phyloP scores from a whole-genome alignment of 2,797 vertebrate genomes.

The Aphelocoma californica region DNA sequence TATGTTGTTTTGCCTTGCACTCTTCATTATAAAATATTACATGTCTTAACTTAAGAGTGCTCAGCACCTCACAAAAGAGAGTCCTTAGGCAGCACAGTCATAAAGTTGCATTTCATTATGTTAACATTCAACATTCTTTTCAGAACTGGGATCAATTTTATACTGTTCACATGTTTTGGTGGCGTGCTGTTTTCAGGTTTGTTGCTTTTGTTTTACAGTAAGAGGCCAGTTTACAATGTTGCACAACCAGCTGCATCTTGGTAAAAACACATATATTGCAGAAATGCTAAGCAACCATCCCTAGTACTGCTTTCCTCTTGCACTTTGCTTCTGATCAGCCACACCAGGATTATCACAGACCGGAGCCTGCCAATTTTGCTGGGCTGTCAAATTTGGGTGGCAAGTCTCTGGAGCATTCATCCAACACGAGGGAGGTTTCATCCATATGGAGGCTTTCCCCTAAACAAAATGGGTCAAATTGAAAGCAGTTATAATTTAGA shows the following conservation, averaged over 20 bases:
- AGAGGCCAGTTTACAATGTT: not conserved
- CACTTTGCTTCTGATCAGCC: not conserved
- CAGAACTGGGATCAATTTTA: not conserved
- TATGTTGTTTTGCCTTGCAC: not conserved
- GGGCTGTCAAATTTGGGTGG: not conserved
- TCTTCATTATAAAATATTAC: not conserved
- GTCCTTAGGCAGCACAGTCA: not conserved
- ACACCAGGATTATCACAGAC: not conserved
- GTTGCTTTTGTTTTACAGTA: not conserved
- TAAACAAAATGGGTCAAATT: not conserved
- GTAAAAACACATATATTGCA: not conserved
- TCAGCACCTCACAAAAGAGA: not conserved
- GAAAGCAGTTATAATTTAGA: not conserved
- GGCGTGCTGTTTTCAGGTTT: not conserved
- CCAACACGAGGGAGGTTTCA: not conserved
- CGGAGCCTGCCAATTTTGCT: not conserved
- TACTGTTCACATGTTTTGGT: not conserved
- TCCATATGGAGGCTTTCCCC: not conserved
- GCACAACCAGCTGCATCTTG: not conserved
- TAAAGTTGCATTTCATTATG: not conserved
- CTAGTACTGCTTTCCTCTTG: not conserved
- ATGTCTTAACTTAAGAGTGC: not conserved
- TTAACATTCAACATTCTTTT: not conserved
- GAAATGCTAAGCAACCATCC: not conserved
- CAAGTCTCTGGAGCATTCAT: not conserved